These are phyloP conservation scores for Larimichthys polyactis DNA, from an alignment of 2,113 vertebrate genomes.

Conservation along the genomic window DNA sequence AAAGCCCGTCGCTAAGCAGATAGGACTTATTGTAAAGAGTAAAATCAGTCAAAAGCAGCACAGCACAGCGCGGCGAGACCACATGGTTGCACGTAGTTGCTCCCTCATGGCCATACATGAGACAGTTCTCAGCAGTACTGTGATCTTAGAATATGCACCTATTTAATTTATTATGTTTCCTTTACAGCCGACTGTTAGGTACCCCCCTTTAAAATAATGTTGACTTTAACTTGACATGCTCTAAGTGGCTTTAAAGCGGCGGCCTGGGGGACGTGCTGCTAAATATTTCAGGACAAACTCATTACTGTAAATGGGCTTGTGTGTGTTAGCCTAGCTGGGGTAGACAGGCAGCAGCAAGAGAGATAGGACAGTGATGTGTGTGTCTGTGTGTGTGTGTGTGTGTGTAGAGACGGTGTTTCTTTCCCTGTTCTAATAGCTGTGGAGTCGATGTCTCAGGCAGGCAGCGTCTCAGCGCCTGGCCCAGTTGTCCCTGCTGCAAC, in stretches of 20 bases:
- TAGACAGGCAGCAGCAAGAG: conserved; percentile 73
- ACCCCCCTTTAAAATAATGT: conserved; percentile 78
- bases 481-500: conserved; percentile 76
- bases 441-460: conserved; percentile 62
- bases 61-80: not conserved
- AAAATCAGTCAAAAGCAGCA: conserved; percentile 31
- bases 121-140: conserved; percentile 47
- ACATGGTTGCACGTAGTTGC: conserved; percentile 12
- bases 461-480: conserved; percentile 60
- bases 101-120: conserved; percentile 52
- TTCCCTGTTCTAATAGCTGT: conserved; percentile 58
- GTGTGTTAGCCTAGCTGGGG: conserved; percentile 73
- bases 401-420: conserved; percentile 36
- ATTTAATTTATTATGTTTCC: conserved; percentile 78
- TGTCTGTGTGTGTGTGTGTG: conserved; percentile 56
- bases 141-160: conserved; percentile 67
- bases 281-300: conserved; percentile 85
- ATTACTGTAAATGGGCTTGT: conserved; percentile 79
- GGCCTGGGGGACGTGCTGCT: conserved; percentile 78
- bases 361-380: conserved; percentile 62
- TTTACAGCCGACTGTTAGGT: conserved; percentile 70
- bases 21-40: conserved; percentile 17
- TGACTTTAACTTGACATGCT: conserved; percentile 81
- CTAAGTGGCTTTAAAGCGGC: conserved; percentile 81
- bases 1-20: conserved; percentile 18